Percentiles rank a stretch among this genome's conserved stretches.
phyloP scores from a whole-genome alignment of 2,113 vertebrate species.

The Hiodon tergisus region DNA sequence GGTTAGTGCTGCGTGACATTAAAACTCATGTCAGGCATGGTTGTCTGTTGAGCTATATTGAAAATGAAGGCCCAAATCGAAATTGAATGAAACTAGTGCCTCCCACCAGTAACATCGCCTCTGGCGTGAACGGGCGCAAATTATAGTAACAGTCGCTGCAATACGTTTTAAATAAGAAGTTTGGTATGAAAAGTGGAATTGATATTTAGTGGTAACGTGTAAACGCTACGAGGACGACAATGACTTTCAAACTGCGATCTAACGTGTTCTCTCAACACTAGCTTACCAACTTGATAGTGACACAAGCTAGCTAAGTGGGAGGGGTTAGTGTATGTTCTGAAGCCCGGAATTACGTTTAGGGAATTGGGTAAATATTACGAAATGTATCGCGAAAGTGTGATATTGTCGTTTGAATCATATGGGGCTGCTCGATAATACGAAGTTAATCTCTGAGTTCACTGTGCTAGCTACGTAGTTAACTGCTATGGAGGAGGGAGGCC shows the following conservation, averaged over 20 bases:
- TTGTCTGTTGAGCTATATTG: constrained; percentile 16
- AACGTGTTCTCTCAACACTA: not conserved
- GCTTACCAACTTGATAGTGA: not conserved
- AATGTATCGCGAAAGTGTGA: not conserved
- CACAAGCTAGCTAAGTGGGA: constrained; percentile 7
- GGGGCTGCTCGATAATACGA: no score
- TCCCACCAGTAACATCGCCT: constrained; percentile 20
- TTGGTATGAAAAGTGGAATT: not conserved
- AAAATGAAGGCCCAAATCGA: constrained; percentile 14
- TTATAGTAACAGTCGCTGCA: not conserved
- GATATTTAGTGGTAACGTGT: not conserved
- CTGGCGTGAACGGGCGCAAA: constrained; percentile 6
- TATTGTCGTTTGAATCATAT: no score
- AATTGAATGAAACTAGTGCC: constrained; percentile 23
- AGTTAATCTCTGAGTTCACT: not conserved
- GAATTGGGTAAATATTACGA: not conserved
- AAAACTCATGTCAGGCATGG: constrained; percentile 25
- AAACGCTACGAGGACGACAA: not conserved
- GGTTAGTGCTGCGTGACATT: constrained; percentile 17
- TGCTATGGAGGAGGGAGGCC: not conserved
- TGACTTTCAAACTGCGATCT: not conserved
- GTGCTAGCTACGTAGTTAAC: not conserved
- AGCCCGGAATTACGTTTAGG: not conserved
- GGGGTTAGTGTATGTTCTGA: not conserved
- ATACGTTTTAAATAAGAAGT: not conserved